A percentile compares a stretch with the other conserved stretches of the same genome.
phyloP scores from a whole-genome alignment of 2,797 vertebrate genomes.

The Pangasius krempfi region DNA sequence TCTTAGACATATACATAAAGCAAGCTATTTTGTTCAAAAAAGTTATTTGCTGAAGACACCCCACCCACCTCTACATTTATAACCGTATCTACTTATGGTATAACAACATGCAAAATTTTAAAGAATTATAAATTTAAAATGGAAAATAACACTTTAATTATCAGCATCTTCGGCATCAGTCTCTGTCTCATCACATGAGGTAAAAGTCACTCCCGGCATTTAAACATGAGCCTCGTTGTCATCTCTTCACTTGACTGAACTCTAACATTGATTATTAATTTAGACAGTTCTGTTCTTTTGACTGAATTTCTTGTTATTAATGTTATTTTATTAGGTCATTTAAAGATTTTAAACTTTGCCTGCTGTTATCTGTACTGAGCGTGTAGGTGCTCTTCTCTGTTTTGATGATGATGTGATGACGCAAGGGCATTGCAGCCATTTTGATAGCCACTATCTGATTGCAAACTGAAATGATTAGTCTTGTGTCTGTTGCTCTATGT shows the following conservation, averaged over 20 bases:
- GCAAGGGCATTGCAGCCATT: background rate
- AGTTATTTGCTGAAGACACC: background rate
- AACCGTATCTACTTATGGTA: background rate
- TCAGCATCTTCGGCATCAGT: background rate
- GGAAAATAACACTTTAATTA: background rate
- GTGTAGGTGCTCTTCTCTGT: background rate
- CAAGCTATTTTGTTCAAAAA: slow-evolving; percentile 7
- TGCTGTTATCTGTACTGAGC: background rate
- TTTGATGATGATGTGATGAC: background rate
- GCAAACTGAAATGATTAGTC: background rate
- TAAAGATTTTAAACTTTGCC: background rate
- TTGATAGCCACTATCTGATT: background rate
- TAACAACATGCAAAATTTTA: background rate
- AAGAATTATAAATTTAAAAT: background rate
- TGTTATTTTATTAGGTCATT: background rate
- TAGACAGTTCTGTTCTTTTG: background rate
- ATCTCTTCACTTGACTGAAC: slow-evolving; percentile 1
- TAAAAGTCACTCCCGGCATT: background rate
- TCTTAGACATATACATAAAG: slow-evolving; percentile 26
- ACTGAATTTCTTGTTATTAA: background rate
- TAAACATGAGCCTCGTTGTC: background rate
- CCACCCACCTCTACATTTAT: background rate
- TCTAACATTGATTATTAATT: background rate
- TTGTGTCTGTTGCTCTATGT: background rate
- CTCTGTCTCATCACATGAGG: background rate